These are phyloP conservation scores for Rhopalosiphum padi DNA, from an alignment of 1,140 invertebrate genomes.

Conservation along the genomic window DNA sequence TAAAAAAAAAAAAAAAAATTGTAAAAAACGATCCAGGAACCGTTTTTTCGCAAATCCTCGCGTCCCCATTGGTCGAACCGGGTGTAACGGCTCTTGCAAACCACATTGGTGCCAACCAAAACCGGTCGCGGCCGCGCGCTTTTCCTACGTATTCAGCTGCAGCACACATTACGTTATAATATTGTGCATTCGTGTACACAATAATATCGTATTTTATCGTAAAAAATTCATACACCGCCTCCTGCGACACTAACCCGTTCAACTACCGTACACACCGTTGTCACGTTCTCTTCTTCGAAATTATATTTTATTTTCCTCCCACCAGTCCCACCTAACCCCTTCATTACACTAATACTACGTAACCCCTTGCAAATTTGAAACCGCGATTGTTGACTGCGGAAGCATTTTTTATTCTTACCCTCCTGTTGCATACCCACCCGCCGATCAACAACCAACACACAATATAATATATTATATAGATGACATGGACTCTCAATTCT, in stretches of 20 bases:
- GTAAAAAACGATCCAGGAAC: conserved; percentile 47
- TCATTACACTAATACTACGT: neutral
- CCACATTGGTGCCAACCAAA: conserved; percentile 47
- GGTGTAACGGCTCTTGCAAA: conserved; percentile 54
- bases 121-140: conserved; percentile 32
- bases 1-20: neutral
- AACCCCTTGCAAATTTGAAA: conserved; percentile 18
- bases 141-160: neutral
- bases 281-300: neutral
- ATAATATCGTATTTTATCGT: conserved; percentile 7
- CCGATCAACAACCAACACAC: neutral
- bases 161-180: neutral
- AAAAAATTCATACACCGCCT: neutral
- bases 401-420: conserved; percentile 28
- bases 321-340: neutral
- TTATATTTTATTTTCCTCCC: conserved; percentile 19
- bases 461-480: conserved; percentile 7
- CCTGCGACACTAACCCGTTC: neutral
- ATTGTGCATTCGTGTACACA: neutral
- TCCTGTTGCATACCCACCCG: neutral
- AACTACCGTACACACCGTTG: neutral
- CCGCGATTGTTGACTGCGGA: conserved; percentile 53
- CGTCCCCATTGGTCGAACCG: conserved; percentile 42
- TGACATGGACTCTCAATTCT: neutral
- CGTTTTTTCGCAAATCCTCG: conserved; percentile 52